These are phyloP conservation scores for Plecotus auritus DNA, from an alignment of 2,113 vertebrate genomes.

Conservation along the genomic window DNA sequence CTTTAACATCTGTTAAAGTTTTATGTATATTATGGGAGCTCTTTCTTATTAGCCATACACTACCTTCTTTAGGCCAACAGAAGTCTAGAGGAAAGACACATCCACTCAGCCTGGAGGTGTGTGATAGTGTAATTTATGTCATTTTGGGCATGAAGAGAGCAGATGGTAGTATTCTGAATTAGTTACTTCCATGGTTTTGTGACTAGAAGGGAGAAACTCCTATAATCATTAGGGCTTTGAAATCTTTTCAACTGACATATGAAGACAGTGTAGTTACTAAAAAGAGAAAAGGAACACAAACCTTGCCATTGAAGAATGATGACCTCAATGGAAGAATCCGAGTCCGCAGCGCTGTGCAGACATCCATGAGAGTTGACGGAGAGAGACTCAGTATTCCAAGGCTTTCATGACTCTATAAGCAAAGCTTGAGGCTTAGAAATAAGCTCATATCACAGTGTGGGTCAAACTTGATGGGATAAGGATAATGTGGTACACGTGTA, in stretches of 20 bases:
- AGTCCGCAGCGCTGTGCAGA: neutral
- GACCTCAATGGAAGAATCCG: neutral
- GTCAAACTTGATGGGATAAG: neutral
- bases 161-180: neutral
- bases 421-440: neutral
- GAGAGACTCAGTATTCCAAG: neutral
- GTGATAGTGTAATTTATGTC: neutral
- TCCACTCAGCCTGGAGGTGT: neutral
- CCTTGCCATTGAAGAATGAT: neutral
- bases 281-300: neutral
- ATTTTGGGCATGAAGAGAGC: neutral
- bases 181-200: neutral
- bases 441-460: neutral
- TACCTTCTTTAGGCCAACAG: neutral
- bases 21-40: neutral
- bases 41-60: neutral
- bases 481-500: neutral
- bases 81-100: neutral
- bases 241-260: neutral
- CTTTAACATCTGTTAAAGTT: neutral
- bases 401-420: neutral
- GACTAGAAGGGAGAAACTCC: neutral
- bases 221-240: neutral
- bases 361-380: neutral
- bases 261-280: neutral